These are phyloP conservation scores for Sus cebifrons DNA, from an alignment of 2,797 vertebrate genomes.

Conservation along the genomic window DNA sequence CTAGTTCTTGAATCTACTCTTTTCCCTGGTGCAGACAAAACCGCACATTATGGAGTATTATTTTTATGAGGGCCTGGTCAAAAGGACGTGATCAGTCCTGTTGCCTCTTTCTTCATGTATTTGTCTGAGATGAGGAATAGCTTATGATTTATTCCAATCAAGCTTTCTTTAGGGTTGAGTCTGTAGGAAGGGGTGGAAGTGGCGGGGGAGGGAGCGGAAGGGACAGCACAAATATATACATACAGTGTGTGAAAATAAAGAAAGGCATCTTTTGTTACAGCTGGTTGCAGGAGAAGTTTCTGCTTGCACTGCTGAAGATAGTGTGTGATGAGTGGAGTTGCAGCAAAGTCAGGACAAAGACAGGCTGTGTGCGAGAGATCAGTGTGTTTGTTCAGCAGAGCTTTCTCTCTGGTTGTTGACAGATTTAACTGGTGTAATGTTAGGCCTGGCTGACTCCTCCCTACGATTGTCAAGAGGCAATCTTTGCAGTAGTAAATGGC, in stretches of 20 bases:
- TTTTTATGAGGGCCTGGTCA: slow-evolving; percentile 23
- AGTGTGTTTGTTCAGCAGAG: slow-evolving; percentile 88
- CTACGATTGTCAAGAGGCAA: slow-evolving; percentile 84
- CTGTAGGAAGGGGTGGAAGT: slow-evolving; percentile 77
- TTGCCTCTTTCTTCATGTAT: background rate
- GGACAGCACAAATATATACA: slow-evolving; percentile 87
- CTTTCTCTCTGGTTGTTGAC: slow-evolving; percentile 88
- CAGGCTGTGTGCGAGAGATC: slow-evolving; percentile 88
- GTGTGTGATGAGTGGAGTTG: slow-evolving; percentile 87
- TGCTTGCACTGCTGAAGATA: slow-evolving; percentile 87
- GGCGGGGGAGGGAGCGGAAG: slow-evolving; percentile 77
- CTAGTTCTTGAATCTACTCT: background rate
- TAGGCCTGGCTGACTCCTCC: slow-evolving; percentile 85
- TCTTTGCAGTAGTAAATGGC: slow-evolving; percentile 81
- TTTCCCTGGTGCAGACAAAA: slow-evolving; percentile 50
- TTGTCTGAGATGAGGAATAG: slow-evolving; percentile 17
- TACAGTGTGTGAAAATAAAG: slow-evolving; percentile 80
- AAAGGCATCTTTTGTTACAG: slow-evolving; percentile 88
- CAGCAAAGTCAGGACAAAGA: slow-evolving; percentile 88
- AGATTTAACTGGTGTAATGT: slow-evolving; percentile 89
- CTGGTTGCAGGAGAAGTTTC: slow-evolving; percentile 85
- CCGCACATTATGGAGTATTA: slow-evolving; percentile 5
- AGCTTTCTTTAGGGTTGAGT: slow-evolving; percentile 72
- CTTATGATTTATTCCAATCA: slow-evolving; percentile 75
- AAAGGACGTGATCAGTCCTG: background rate